Evolutionary conservation across 2,113 vertebrate genomes (phyloP).

Genomic region (Callorhinus ursinus): DNA sequence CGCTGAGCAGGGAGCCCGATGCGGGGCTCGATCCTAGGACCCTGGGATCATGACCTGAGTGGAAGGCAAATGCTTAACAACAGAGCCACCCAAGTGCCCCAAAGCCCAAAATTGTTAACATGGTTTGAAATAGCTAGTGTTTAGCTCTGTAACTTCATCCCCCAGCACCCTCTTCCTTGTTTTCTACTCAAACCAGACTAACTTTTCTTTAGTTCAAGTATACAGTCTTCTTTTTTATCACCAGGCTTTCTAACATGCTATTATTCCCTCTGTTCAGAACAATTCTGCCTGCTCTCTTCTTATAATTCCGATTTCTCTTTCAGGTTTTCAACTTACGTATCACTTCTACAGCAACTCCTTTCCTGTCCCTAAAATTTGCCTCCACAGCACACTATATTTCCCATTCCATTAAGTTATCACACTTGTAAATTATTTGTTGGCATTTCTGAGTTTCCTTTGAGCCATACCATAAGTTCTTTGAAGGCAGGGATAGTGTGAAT

Average conservation of each 20-base stretch:
- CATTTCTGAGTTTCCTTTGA: conserved; percentile 24
- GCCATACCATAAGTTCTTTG: not conserved
- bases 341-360: not conserved
- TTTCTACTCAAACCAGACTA: conserved; percentile 5
- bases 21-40: no score
- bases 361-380: not conserved
- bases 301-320: not conserved
- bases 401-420: not conserved
- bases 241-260: not conserved
- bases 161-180: not conserved
- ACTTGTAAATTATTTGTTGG: not conserved
- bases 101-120: not conserved
- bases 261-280: not conserved
- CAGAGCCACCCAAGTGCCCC: no score
- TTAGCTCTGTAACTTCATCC: not conserved
- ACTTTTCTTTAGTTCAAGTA: conserved; percentile 38
- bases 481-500: not conserved
- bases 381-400: not conserved
- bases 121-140: not conserved
- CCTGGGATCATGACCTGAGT: no score
- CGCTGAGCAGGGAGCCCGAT: no score
- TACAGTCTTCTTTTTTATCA: not conserved
- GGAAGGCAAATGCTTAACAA: no score
- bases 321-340: not conserved
- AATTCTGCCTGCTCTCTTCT: not conserved